Evolutionary conservation across 2,797 vertebrate genomes (phyloP).

Genomic region (Eleutherodactylus coqui): DNA sequence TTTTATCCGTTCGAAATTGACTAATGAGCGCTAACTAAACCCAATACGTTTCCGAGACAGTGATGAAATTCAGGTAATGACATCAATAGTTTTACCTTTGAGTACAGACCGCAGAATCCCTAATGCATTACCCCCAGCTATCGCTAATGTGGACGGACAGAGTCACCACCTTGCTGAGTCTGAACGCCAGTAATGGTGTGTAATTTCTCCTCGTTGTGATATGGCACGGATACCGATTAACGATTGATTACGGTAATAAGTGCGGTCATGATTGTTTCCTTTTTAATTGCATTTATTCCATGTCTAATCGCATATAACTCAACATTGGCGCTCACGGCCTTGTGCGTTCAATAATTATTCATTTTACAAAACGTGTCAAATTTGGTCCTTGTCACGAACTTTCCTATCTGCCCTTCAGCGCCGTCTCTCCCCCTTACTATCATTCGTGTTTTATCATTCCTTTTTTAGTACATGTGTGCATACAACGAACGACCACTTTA

Average conservation of each 20-base stretch:
- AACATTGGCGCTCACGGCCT: neutral
- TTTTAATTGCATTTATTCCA: neutral
- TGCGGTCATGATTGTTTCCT: neutral
- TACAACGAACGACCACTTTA: no score
- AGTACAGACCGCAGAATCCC: neutral
- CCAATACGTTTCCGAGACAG: conserved; percentile 32
- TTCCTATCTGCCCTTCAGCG: no score
- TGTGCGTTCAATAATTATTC: neutral
- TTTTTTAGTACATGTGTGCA: no score
- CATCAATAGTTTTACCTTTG: conserved; percentile 44
- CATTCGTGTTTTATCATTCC: no score
- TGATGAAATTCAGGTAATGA: conserved; percentile 33
- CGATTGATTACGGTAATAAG: conserved; percentile 23
- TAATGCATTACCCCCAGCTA: neutral
- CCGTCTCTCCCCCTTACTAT: no score
- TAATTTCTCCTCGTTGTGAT: conserved; percentile 28
- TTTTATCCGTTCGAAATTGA: conserved; percentile 38
- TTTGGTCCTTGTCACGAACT: neutral
- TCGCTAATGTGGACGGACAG: neutral
- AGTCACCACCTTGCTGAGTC: conserved; percentile 2
- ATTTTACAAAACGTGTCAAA: neutral
- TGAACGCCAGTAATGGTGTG: conserved; percentile 20
- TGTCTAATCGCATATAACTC: neutral
- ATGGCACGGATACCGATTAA: conserved; percentile 7
- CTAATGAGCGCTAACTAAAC: conserved; percentile 37